Evolutionary conservation across 2,888 invertebrate species (phyloP).

Genomic region (Imbricaverruca yamaguchii): DNA sequence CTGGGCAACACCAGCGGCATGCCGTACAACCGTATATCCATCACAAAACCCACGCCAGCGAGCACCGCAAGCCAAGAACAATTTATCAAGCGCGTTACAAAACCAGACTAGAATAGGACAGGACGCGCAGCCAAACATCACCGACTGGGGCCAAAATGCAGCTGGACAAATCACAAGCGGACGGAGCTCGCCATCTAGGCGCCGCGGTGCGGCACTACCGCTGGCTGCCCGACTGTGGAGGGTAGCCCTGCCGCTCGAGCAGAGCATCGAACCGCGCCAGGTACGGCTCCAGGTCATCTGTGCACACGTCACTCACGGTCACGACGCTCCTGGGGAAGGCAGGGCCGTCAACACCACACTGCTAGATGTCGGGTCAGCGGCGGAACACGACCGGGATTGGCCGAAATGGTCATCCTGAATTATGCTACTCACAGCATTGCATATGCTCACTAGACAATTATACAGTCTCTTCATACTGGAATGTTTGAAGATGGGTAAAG

Average conservation of each 20-base stretch:
- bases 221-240: not conserved
- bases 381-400: no score
- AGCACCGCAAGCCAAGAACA: not conserved
- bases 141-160: not conserved
- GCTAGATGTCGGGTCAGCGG: no score
- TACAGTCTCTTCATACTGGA: no score
- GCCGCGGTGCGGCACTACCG: no score
- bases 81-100: not conserved
- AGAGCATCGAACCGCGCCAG: slow-evolving; percentile 9
- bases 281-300: slow-evolving; percentile 17
- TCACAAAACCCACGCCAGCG: not conserved
- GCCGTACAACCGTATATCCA: not conserved
- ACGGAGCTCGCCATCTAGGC: no score
- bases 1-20: not conserved
- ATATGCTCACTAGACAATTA: no score
- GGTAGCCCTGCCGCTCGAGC: not conserved
- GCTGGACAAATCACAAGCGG: not conserved
- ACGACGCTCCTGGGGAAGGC: not conserved
- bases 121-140: not conserved
- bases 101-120: slow-evolving; percentile 7
- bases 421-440: no score
- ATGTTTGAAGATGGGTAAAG: no score
- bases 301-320: not conserved
- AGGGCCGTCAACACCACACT: not conserved
- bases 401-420: no score